Evolutionary conservation across 2,797 vertebrate genomes (phyloP), one percentile per base, ranked within the genome.

Genomic region (Trachurus trachurus): DNA sequence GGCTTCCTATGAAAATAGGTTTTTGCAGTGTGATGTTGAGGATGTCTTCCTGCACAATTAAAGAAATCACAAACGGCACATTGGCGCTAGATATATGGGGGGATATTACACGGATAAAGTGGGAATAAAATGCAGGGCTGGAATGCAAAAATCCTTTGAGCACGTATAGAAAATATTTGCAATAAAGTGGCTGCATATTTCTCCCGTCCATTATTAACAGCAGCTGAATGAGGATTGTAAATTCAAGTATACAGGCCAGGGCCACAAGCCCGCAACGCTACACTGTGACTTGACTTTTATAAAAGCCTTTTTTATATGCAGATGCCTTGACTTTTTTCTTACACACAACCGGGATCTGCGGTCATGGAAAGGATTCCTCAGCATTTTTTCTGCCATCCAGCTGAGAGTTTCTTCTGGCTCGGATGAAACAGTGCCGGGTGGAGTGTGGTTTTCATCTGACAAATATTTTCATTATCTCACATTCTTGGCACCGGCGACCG

Each of bases 401-500:
- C 78, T 88, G 80, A 89, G 83, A 71, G 83, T 68, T 81, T 66
- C 78, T 26, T 81, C 76, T 78, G 75, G 76, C 64, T 74, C 74
- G 39, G 47, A 86, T 87, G 57, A 88, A 89, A 91, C 66, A 68
- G 68, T 34, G 54, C 60, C 44, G 59, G 69, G 80, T 66, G 83
- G 81, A 89, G 74, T 78, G 45, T 19, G 74, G 72, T 83, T 91
- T 89, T 89, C 83, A 90, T 92, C 80, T 71, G 80, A 89, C 76
- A 91, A 86, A 91, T 92, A 90, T 93, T 93, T 93, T 90, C 87
- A 91, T 90, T 87, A 89, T 93, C 86, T 91, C 87, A 89, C 82
- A 89, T 93, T 92, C 83, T 87, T 91, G 89, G 81, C 88, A 87
- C 74, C 65, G 66, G 65, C 71, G 78, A 69, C 74, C 64, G 63